Conservation (phyloP, 2,888 invertebrate genomes). For the Euplagia quadripunctaria region DNA sequence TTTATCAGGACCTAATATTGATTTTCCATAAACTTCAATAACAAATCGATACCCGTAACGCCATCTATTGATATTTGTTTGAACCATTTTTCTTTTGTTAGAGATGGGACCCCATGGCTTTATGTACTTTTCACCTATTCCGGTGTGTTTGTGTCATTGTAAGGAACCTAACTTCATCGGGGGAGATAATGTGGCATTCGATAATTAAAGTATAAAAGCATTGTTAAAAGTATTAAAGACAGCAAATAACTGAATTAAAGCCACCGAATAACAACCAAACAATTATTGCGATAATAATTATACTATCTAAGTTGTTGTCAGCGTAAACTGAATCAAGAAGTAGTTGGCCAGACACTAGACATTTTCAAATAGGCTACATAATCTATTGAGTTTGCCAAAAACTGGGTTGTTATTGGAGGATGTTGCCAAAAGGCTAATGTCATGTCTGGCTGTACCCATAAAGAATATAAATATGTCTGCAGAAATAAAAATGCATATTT, state of each 20-base stretch:
- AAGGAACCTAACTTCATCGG: background rate
- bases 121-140: background rate
- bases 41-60: too few relatives aligned
- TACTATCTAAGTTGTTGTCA: background rate
- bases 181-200: background rate
- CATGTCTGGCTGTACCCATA: slow-evolving; percentile 14
- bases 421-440: slow-evolving; percentile 22
- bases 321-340: background rate
- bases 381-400: slow-evolving; percentile 11
- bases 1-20: too few relatives aligned
- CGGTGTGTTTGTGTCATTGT: background rate
- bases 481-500: background rate
- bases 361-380: background rate
- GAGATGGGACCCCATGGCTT: too few relatives aligned
- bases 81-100: too few relatives aligned
- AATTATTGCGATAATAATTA: background rate
- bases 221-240: background rate
- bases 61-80: too few relatives aligned
- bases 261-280: background rate
- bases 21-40: too few relatives aligned
- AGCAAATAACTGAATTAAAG: background rate
- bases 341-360: background rate
- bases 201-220: background rate
- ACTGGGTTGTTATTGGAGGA: background rate
- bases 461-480: slow-evolving; percentile 17